These are phyloP conservation scores for Gymnogyps californianus DNA, from an alignment of 2,113 vertebrate species.

Conservation along the genomic window DNA sequence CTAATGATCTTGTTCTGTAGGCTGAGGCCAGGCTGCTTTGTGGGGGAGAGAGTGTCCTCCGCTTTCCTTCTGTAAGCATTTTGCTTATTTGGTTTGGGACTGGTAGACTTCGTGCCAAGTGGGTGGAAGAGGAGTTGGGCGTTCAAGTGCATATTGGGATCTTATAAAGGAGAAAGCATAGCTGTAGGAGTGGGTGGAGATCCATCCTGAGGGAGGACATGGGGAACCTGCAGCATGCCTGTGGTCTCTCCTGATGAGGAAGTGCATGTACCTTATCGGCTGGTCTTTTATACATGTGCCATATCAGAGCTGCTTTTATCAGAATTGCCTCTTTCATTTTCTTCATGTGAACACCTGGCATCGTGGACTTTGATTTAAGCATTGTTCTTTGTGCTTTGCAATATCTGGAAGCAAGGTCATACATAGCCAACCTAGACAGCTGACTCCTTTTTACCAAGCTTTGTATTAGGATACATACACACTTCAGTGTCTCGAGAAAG, in stretches of 20 bases:
- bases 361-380: not conserved
- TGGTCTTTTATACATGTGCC: not conserved
- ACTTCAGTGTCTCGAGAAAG: not conserved
- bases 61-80: not conserved
- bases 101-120: not conserved
- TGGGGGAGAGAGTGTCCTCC: not conserved
- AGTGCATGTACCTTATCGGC: accelerated
- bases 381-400: not conserved
- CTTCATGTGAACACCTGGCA: not conserved
- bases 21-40: not conserved
- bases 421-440: not conserved
- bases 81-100: not conserved
- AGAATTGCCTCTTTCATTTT: not conserved
- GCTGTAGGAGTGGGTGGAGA: not conserved
- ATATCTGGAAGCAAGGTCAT: not conserved
- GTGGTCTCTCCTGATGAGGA: not conserved
- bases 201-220: not conserved
- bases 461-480: not conserved
- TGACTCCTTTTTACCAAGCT: not conserved
- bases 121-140: not conserved
- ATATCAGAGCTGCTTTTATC: not conserved
- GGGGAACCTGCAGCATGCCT: not conserved
- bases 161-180: not conserved
- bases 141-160: not conserved
- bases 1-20: not conserved